Conservation (phyloP, 2,888 invertebrate genomes). For the Amphipyra tragopoginis region DNA sequence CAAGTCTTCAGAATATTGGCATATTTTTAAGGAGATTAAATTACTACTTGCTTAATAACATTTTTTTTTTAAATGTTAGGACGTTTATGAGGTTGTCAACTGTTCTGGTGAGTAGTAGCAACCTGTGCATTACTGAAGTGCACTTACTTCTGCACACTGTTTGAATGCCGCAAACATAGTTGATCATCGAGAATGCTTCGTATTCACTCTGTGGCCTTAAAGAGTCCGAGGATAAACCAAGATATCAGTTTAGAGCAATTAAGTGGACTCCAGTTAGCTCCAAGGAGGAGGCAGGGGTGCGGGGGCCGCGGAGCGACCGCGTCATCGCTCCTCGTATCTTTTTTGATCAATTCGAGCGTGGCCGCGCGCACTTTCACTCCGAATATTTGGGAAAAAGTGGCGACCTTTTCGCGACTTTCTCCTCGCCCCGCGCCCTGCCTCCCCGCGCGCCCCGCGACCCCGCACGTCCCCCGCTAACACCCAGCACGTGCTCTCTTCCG, state of each 20-base stretch:
- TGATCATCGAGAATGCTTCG: too few species aligned
- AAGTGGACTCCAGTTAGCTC: slow-evolving; percentile 7
- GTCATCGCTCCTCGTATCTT: slow-evolving; percentile 55
- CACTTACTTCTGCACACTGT: not conserved
- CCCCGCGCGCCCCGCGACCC: slow-evolving; percentile 51
- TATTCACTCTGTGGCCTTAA: too few species aligned
- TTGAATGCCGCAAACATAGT: not conserved
- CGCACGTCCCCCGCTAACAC: slow-evolving; percentile 54
- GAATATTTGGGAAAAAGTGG: slow-evolving; percentile 89
- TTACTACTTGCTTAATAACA: too few species aligned
- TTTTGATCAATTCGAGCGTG: slow-evolving; percentile 80
- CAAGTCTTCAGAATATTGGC: too few species aligned
- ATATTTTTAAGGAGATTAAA: too few species aligned
- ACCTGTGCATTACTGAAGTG: not conserved
- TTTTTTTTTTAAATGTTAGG: not conserved
- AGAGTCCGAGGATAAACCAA: not conserved
- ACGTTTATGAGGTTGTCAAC: not conserved
- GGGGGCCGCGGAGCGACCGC: slow-evolving; percentile 3
- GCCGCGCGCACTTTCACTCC: slow-evolving; percentile 83
- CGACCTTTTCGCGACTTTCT: slow-evolving; percentile 89
- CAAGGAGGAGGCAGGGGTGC: not conserved
- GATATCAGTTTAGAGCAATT: not conserved
- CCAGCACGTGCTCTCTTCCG: slow-evolving; percentile 80
- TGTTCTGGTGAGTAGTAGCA: not conserved
- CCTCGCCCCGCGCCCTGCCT: slow-evolving; percentile 65